A percentile compares a stretch with the other conserved stretches of the same genome.
Evolutionary conservation across 2,888 invertebrate genomes (phyloP).

Genomic region (Esperia sulphurella): DNA sequence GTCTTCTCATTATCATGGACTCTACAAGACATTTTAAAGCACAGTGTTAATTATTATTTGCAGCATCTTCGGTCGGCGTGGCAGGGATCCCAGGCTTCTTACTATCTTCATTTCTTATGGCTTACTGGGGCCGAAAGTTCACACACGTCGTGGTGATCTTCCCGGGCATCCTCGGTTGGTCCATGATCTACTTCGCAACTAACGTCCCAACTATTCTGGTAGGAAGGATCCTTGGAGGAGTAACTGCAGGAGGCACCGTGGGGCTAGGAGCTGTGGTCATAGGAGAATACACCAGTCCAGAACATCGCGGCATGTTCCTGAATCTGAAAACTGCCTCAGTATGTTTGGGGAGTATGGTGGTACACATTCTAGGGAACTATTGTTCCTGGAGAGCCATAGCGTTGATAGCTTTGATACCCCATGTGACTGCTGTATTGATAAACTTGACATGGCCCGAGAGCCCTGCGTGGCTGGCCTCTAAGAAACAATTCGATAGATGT

Average conservation of each 20-base stretch:
- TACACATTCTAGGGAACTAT: constrained; percentile 36
- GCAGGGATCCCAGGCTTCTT: constrained; percentile 35
- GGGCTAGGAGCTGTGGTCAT: constrained; percentile 26
- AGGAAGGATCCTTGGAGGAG: constrained; percentile 25
- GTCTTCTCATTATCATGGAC: too few relatives aligned
- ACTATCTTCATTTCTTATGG: constrained; percentile 37
- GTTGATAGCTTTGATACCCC: constrained; percentile 31
- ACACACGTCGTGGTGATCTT: constrained; percentile 47
- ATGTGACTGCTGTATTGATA: constrained; percentile 29
- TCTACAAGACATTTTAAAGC: too few relatives aligned
- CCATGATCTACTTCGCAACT: constrained; percentile 25
- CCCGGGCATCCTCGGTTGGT: constrained; percentile 23
- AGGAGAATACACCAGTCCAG: constrained; percentile 28
- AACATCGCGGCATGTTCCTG: constrained; percentile 30
- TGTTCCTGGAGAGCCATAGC: constrained; percentile 42
- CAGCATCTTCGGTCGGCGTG: constrained; percentile 36
- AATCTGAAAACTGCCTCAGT: constrained; percentile 46
- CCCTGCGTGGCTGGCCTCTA: constrained; percentile 79
- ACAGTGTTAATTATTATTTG: background rate
- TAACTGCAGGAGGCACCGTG: constrained; percentile 20
- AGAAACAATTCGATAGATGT: constrained; percentile 65
- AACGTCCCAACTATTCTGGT: constrained; percentile 23
- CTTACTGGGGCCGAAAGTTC: constrained; percentile 26
- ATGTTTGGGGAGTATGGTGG: constrained; percentile 36
- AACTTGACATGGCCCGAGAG: constrained; percentile 78